Base-by-base conservation (phyloP, 1,140 invertebrate species). In the Hermetia illucens region DNA sequence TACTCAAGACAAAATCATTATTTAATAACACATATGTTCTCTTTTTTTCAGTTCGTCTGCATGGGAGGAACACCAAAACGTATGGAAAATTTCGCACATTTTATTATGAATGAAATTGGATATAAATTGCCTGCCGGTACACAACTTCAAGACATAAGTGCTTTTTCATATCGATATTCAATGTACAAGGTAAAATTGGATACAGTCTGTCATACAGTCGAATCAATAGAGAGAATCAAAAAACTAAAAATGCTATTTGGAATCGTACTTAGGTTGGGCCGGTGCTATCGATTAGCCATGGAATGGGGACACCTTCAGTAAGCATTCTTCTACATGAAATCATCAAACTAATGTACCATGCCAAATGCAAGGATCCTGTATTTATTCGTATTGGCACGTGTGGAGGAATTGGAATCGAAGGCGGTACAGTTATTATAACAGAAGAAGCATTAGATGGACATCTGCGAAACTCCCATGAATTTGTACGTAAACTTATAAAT, bases 141-240 rank as follows among this genome's bases (percentile, higher is more conserved):
- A 3, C 79, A 77, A 32, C 65, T 93, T 18, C 71, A 78, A 44
- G 90, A 97, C 60, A 90, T 97, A 43, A 90, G 84, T 48, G 80
- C 80, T 52, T 85, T 81, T 55, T 92, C 89, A 8, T 91, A 95
- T 59, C 71, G 93, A 47, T 98, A 95, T 63, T 85, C 83, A 15
- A 90, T 98, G 82, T 98, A 85, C 64, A 98, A 98, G 80, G 86
- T 95, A 19, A 88, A 89, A n/a, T 85, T n/a, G n/a, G n/a, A n/a
- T n/a, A n/a, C n/a, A n/a, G n/a, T n/a, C 87, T 1, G 84, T 94
- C 18, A 69, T 94, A 32, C 15, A 10, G 24, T 25, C n/a, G n/a
- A n/a, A n/a, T n/a, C n/a, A n/a, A n/a, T n/a, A n/a, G n/a, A n/a
- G n/a, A n/a, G n/a, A n/a, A n/a, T n/a, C n/a, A n/a, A n/a, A n/a